Conservation (phyloP, 2,888 invertebrate species). For the Netelia virgata region DNA sequence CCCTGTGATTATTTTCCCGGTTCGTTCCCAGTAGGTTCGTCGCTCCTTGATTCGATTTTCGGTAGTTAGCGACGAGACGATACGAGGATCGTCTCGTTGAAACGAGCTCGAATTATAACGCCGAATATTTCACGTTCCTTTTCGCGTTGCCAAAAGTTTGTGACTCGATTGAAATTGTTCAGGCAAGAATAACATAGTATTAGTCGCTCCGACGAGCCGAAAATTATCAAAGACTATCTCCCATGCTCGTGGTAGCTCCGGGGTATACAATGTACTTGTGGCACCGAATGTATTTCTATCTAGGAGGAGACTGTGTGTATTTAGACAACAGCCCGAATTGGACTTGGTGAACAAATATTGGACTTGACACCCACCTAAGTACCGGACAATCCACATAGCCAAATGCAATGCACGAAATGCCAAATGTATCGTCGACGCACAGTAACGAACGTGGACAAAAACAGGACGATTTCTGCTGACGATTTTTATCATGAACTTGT, state of each 20-base stretch:
- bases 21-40: constrained; percentile 22
- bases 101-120: neutral
- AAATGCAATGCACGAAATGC: neutral
- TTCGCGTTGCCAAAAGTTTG: constrained; percentile 64
- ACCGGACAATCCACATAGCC: neutral
- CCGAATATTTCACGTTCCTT: neutral
- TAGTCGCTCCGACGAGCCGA: constrained; percentile 81
- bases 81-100: neutral
- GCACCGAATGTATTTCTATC: neutral
- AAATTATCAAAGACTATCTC: constrained; percentile 81
- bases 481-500: neutral
- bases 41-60: neutral
- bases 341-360: neutral
- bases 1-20: constrained; percentile 41
- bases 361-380: neutral
- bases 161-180: constrained; percentile 73
- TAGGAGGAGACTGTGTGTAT: neutral
- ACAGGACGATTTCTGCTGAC: neutral
- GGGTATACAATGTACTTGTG: neutral
- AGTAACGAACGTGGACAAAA: no score
- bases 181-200: constrained; percentile 76
- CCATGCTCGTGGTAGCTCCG: constrained; percentile 46
- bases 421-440: no score
- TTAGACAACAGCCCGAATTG: no score
- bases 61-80: neutral